Evolutionary conservation across 2,888 invertebrate genomes (phyloP).

Genomic region (Drosophila incognita): DNA sequence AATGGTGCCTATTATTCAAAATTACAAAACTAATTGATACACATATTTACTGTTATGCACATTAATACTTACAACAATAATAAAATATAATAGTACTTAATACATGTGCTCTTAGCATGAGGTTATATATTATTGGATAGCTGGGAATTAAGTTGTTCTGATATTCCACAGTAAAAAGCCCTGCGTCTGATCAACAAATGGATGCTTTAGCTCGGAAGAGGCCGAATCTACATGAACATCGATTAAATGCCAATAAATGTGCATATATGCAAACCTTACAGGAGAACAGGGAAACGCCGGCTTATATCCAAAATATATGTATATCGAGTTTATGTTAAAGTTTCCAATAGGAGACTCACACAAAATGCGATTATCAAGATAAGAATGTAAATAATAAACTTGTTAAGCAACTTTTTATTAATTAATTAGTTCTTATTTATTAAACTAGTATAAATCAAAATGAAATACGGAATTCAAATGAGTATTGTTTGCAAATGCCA

Average conservation of each 20-base stretch:
- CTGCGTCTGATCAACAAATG: conserved; percentile 34
- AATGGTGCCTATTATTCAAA: not conserved
- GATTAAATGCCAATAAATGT: conserved; percentile 74
- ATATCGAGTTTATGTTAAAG: not conserved
- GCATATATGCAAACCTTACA: not conserved
- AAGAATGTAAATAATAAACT: not conserved
- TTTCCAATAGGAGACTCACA: not conserved
- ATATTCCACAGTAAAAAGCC: not conserved
- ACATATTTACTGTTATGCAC: not conserved
- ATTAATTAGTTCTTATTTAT: not conserved
- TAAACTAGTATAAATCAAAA: too few relatives aligned
- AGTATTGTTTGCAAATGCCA: not conserved
- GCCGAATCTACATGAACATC: conserved; percentile 65
- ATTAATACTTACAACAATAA: not conserved
- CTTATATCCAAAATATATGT: not conserved
- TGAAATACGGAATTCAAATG: not conserved
- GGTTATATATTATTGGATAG: not conserved
- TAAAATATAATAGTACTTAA: not conserved
- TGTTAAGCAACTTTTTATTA: too few relatives aligned
- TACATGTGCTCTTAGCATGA: not conserved
- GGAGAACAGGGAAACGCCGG: not conserved
- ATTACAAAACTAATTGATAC: not conserved
- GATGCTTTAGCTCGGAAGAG: conserved; percentile 40
- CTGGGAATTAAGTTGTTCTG: not conserved
- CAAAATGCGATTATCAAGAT: not conserved